Conservation (phyloP, 2,888 invertebrate genomes). For the Seira ritae region DNA sequence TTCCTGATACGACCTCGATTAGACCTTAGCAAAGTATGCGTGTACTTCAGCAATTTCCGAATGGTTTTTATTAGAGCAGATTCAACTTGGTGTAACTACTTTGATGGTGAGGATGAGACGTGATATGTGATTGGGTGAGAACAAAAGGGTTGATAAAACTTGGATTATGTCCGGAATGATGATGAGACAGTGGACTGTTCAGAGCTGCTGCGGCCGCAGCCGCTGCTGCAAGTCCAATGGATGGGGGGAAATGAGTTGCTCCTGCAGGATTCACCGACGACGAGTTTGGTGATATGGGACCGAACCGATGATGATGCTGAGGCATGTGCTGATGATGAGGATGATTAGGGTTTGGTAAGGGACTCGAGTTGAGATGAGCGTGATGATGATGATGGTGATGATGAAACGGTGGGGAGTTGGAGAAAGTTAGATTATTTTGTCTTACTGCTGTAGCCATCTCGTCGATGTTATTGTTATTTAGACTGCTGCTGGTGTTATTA, state of each 20-base stretch:
- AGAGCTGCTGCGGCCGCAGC: constrained; percentile 29
- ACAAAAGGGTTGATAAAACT: constrained; percentile 68
- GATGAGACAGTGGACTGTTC: constrained; percentile 25
- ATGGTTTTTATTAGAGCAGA: constrained; percentile 44
- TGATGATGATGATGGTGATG: constrained; percentile 26
- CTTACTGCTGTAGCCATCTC: neutral
- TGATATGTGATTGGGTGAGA: constrained; percentile 66
- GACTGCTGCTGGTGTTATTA: neutral
- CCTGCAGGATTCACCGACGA: constrained; percentile 25
- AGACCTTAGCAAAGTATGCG: too few relatives aligned
- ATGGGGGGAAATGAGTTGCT: constrained; percentile 31
- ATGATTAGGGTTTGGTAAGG: neutral
- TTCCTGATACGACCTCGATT: too few relatives aligned
- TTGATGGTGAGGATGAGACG: constrained; percentile 55
- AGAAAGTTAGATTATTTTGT: constrained; percentile 13
- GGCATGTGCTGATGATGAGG: constrained; percentile 19
- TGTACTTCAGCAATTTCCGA: too few relatives aligned
- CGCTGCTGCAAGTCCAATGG: constrained; percentile 20
- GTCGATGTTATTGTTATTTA: constrained; percentile 7
- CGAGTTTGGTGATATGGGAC: constrained; percentile 33
- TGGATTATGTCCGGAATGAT: constrained; percentile 63
- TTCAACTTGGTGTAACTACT: constrained; percentile 49
- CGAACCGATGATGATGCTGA: constrained; percentile 37
- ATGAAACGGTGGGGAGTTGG: constrained; percentile 35
- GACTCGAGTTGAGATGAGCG: constrained; percentile 14